Evolutionary conservation across 2,888 invertebrate genomes (phyloP).

Genomic region (Blastobasis adustella): DNA sequence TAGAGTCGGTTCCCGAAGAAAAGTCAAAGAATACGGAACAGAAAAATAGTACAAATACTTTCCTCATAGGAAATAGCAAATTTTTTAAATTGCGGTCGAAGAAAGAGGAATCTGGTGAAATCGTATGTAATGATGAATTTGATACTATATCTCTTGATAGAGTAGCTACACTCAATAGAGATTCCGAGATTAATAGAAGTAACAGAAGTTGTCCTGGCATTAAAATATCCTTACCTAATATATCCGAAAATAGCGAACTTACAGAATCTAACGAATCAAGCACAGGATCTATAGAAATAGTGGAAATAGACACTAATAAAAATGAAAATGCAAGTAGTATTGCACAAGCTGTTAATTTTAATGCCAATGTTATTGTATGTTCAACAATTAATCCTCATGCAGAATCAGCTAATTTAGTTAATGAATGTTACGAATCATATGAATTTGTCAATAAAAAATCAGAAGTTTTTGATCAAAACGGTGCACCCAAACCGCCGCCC

Average conservation of each 20-base stretch:
- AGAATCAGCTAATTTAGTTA: constrained; percentile 47
- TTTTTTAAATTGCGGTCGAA: constrained; percentile 65
- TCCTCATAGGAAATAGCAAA: constrained; percentile 65
- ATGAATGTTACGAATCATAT: constrained; percentile 64
- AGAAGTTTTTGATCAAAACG: not conserved
- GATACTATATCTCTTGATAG: constrained; percentile 67
- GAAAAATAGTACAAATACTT: constrained; percentile 46
- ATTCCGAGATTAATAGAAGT: constrained; percentile 60
- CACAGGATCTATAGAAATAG: constrained; percentile 34
- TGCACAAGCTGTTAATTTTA: constrained; percentile 42
- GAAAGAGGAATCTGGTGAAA: constrained; percentile 63
- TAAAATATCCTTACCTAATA: constrained; percentile 64
- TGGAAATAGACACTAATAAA: constrained; percentile 31
- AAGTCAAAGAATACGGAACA: constrained; percentile 43
- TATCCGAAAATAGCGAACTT: constrained; percentile 62
- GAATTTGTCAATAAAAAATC: constrained; percentile 28
- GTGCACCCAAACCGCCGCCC: constrained; percentile 48
- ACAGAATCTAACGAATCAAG: constrained; percentile 51
- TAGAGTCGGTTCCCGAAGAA: constrained; percentile 48
- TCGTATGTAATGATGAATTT: constrained; percentile 63
- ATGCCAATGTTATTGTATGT: constrained; percentile 28
- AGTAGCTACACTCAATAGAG: constrained; percentile 57
- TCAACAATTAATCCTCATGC: too few relatives aligned
- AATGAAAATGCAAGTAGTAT: constrained; percentile 16
- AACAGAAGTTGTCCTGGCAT: constrained; percentile 67